A percentile compares a stretch with the other conserved stretches of the same genome.
Conservation (phyloP, 1,140 invertebrate species). For the Sarcophaga bullata region DNA sequence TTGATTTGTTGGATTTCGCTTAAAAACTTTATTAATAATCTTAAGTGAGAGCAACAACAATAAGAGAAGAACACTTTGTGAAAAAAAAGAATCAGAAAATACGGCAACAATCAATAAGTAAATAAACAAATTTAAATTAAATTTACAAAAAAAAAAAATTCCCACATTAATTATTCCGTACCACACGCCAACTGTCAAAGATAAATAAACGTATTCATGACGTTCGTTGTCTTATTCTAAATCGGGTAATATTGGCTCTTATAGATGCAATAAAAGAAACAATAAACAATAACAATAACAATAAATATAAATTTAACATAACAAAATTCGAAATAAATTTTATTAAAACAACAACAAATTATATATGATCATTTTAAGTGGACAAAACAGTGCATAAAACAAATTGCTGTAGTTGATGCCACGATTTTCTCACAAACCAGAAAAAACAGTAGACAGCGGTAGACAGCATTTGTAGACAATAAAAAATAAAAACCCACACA, state of each 20-base stretch:
- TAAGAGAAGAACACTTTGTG: too few species aligned
- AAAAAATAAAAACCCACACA: not conserved
- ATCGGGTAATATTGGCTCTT: not conserved
- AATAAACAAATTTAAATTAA: too few species aligned
- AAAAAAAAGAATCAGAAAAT: not conserved
- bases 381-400: not conserved
- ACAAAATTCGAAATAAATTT: not conserved
- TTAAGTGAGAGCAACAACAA: not conserved
- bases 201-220: not conserved
- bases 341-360: not conserved
- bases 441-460: not conserved
- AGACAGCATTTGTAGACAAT: not conserved
- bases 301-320: not conserved
- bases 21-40: not conserved
- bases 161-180: slow-evolving; percentile 11
- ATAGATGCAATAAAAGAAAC: too few species aligned
- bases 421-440: not conserved
- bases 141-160: not conserved
- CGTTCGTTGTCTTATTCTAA: not conserved
- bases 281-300: not conserved
- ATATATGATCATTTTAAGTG: not conserved
- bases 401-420: not conserved
- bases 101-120: not conserved
- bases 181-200: slow-evolving; percentile 18
- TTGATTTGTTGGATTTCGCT: too few species aligned